Evolutionary conservation across 1,140 invertebrate species (phyloP), one percentile per base, ranked within the genome.

Genomic region (Aphidius ervi): DNA sequence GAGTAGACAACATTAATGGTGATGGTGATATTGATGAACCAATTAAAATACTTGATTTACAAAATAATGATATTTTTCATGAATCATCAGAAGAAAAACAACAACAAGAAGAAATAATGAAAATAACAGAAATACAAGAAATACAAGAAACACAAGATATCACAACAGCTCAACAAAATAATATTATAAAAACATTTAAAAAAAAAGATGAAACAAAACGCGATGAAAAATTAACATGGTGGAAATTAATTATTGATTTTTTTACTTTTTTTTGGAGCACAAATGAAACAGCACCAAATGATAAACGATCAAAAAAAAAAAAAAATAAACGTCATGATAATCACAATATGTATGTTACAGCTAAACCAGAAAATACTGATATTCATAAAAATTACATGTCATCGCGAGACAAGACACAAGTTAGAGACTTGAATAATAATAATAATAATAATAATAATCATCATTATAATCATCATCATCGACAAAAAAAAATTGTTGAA

Each of bases 341-440:
- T 31, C 2, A 31, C 2, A 31, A 31, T 31, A 31, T 31, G 23
- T 20, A 42, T 6, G 39, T 61, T 7, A 55, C 45, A 6, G 52
- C 20, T 2, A 61, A 49, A 37, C 45, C 37, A 7, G 53, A 48
- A 16, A 49, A 56, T 56, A 9, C 53, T 5, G 46, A 54, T 16
- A 55, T 61, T 41, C 5, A 49, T 9, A 23, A 61, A 41, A 45
- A 40, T 40, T 56, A 61, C 45, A 42, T 56, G 41, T 55, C 59
- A 10, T 46, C 59, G 0, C 10, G 20, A 16, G 9, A 20, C 20
- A 45, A 48, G 37, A 66, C 63, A 6, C 61, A 59, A 20, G 61
- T 65, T 46, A 59, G 63, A 56, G 64, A 16, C 62, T 16, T 16
- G 16, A 63, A 66, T 23, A 62, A 40, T 16, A 16, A 16, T 16